Evolutionary conservation across 2,888 invertebrate genomes (phyloP).

Genomic region (Corythucha ciliata): DNA sequence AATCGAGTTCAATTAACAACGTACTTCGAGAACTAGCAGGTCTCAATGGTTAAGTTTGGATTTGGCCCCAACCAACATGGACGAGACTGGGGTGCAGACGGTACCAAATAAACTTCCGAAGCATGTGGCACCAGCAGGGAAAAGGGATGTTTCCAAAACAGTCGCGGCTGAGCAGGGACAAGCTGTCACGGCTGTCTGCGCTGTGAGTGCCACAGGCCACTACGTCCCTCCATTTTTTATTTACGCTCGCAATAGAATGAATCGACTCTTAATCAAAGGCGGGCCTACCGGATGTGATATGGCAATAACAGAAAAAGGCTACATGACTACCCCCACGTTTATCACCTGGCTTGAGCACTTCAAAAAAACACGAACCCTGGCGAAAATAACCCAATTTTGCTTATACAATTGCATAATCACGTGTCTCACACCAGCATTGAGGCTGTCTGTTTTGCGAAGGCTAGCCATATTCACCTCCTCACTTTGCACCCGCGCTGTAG

Average conservation of each 20-base stretch:
- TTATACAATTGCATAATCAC: conserved; percentile 35
- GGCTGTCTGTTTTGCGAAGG: conserved; percentile 31
- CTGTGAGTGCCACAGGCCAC: conserved; percentile 20
- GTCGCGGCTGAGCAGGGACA: conserved; percentile 27
- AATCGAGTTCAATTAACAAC: too few species aligned
- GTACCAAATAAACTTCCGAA: conserved; percentile 28
- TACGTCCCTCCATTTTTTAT: conserved; percentile 29
- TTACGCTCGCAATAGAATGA: conserved; percentile 21
- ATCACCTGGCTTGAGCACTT: conserved; percentile 1
- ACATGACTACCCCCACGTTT: conserved; percentile 21
- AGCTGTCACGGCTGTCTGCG: conserved; percentile 26
- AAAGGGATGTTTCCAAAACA: conserved; percentile 27
- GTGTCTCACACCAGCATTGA: conserved; percentile 33
- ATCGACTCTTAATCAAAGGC: conserved; percentile 8
- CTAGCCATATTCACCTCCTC: conserved; percentile 34
- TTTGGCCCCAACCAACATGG: conserved; percentile 30
- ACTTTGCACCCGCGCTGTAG: conserved; percentile 34
- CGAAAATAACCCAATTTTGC: conserved; percentile 29
- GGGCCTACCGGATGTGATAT: conserved; percentile 18
- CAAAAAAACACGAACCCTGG: conserved; percentile 17
- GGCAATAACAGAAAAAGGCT: conserved; percentile 23
- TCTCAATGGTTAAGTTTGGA: too few species aligned
- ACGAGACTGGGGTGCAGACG: conserved; percentile 29
- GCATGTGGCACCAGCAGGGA: conserved; percentile 25
- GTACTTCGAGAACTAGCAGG: too few species aligned